Evolutionary conservation across 2,797 vertebrate species (phyloP).

Genomic region (Chelidonichthys spinosus): DNA sequence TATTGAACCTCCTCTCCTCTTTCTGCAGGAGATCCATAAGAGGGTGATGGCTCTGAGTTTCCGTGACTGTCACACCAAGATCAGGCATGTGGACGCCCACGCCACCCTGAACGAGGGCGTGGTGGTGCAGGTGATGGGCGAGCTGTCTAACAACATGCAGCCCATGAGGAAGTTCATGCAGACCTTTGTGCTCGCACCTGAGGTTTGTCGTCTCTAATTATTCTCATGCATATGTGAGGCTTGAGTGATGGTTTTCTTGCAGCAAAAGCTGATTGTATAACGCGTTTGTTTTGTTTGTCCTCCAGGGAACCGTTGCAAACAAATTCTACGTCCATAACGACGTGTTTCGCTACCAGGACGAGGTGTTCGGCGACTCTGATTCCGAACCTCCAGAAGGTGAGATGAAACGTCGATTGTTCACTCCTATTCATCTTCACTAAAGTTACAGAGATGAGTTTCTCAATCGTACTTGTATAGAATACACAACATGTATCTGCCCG

Average conservation of each 20-base stretch:
- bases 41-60: conserved; percentile 97
- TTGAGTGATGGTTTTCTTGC: background rate
- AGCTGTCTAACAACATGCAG: conserved; percentile 98
- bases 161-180: conserved; percentile 98
- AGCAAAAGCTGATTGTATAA: background rate
- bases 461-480: background rate
- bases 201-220: conserved; percentile 78
- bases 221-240: fast-evolving
- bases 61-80: conserved; percentile 97
- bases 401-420: fast-evolving
- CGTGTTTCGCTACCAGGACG: conserved; percentile 98
- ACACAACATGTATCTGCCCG: background rate
- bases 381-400: conserved; percentile 94
- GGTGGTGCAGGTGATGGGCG: conserved; percentile 98
- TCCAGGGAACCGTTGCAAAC: conserved; percentile 95
- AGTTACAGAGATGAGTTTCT: background rate
- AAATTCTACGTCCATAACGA: conserved; percentile 99
- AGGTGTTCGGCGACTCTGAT: conserved; percentile 96
- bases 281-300: background rate
- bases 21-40: conserved; percentile 93
- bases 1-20: background rate
- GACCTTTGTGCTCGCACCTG: conserved; percentile 95
- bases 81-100: conserved; percentile 95
- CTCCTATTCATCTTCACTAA: background rate
- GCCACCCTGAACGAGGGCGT: conserved; percentile 96